These are phyloP conservation scores for Nymphalis urticae DNA, from an alignment of 2,888 invertebrate species.

Conservation along the genomic window DNA sequence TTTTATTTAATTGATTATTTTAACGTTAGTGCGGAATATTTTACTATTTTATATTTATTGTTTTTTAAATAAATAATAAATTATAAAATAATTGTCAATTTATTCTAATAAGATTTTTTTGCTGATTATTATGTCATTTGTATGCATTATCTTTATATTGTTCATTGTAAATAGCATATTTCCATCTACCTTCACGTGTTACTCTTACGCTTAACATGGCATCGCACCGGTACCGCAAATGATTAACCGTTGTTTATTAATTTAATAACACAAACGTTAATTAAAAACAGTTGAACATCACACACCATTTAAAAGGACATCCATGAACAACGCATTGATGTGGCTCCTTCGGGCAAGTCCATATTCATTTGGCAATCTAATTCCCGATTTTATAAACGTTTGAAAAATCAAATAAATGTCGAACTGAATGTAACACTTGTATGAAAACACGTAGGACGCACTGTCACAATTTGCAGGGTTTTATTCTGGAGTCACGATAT, in stretches of 20 bases:
- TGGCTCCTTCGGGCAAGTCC: slow-evolving; percentile 77
- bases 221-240: slow-evolving; percentile 25
- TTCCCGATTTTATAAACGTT: slow-evolving; percentile 55
- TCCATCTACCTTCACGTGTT: slow-evolving; percentile 37
- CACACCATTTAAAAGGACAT: slow-evolving; percentile 81
- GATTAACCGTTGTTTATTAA: slow-evolving; percentile 27
- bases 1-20: background rate
- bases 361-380: slow-evolving; percentile 70
- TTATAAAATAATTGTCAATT: too few species aligned
- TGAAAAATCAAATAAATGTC: slow-evolving; percentile 39
- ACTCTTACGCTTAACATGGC: slow-evolving; percentile 18
- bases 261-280: slow-evolving; percentile 24
- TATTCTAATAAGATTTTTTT: too few species aligned
- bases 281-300: slow-evolving; percentile 43
- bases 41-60: background rate
- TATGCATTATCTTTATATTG: background rate
- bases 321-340: slow-evolving; percentile 81
- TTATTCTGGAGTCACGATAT: slow-evolving; percentile 25
- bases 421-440: slow-evolving; percentile 54
- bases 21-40: background rate
- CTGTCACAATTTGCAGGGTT: slow-evolving; percentile 50
- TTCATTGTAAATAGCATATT: slow-evolving; percentile 13
- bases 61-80: background rate
- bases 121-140: background rate
- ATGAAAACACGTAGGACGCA: slow-evolving; percentile 50